A percentile compares a stretch with the other conserved stretches of the same genome.
These are phyloP conservation scores for Phoronis australis DNA, from an alignment of 2,888 invertebrate genomes.

Conservation along the genomic window DNA sequence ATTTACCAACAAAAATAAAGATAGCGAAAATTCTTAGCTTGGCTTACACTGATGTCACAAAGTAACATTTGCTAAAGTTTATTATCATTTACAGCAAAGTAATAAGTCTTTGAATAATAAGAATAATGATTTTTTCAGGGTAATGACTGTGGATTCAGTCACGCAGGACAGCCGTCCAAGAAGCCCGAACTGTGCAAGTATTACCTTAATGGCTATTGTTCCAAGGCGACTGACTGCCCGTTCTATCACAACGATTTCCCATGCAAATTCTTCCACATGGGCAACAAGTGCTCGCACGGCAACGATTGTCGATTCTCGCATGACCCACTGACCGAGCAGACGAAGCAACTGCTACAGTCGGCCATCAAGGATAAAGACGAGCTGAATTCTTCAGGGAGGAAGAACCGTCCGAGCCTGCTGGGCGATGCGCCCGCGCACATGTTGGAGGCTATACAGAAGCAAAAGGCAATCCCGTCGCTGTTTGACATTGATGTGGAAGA, in stretches of 20 bases:
- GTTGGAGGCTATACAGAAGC: too few relatives aligned
- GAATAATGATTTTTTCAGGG: too few relatives aligned
- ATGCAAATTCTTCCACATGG: constrained; percentile 94
- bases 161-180: constrained; percentile 73
- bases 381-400: too few relatives aligned
- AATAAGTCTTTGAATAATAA: background rate
- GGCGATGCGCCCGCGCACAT: too few relatives aligned
- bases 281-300: constrained; percentile 63
- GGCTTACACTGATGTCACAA: too few relatives aligned
- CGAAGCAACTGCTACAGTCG: constrained; percentile 59
- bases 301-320: constrained; percentile 94
- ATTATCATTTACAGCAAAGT: background rate
- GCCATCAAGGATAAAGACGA: too few relatives aligned
- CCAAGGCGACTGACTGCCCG: constrained; percentile 88
- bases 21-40: too few relatives aligned
- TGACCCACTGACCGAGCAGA: constrained; percentile 75
- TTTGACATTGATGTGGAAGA: constrained; percentile 49
- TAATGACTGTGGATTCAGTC: constrained; percentile 80
- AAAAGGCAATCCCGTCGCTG: constrained; percentile 46
- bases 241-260: constrained; percentile 94
- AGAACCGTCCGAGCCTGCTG: too few relatives aligned
- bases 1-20: too few relatives aligned
- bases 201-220: constrained; percentile 91
- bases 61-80: background rate
- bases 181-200: constrained; percentile 95